Percentiles rank a stretch among this genome's conserved stretches.
These are phyloP conservation scores for Petrocephalus zakoni DNA, from an alignment of 2,113 vertebrate genomes.

Conservation along the genomic window DNA sequence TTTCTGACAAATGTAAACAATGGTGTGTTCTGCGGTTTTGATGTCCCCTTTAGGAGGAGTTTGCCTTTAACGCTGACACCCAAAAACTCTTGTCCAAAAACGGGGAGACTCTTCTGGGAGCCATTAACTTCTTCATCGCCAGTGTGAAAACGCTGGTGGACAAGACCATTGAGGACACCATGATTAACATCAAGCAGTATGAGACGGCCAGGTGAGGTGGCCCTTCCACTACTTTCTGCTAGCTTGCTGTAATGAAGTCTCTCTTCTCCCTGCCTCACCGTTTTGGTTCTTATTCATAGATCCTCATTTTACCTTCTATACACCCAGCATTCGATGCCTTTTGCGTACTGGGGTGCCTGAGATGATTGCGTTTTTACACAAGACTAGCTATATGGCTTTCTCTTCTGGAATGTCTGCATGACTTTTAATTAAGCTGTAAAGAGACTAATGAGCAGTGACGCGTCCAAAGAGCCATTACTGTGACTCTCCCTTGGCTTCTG, in stretches of 20 bases:
- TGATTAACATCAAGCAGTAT: slow-evolving; percentile 95
- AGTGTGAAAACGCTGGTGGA: slow-evolving; percentile 92
- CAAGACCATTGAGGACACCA: slow-evolving; percentile 96
- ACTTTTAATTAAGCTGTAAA: background rate
- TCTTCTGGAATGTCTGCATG: background rate
- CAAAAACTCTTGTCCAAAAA: slow-evolving; percentile 97
- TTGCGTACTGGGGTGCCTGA: background rate
- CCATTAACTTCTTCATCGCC: slow-evolving; percentile 93
- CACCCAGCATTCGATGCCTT: background rate
- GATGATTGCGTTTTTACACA: no score
- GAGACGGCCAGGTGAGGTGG: slow-evolving; percentile 80
- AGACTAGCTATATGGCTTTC: background rate
- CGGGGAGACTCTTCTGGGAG: slow-evolving; percentile 88
- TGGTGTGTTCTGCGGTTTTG: background rate
- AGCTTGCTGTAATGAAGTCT: background rate
- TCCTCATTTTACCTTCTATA: no score
- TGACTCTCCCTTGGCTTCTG: background rate
- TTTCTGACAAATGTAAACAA: background rate
- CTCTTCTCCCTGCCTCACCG: background rate
- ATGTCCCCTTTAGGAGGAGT: slow-evolving; percentile 77
- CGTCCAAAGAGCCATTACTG: background rate
- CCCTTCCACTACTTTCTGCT: background rate
- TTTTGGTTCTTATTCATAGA: background rate
- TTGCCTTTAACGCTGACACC: slow-evolving; percentile 95
- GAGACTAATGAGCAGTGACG: background rate